Conservation (phyloP, 2,888 invertebrate genomes). For the Pogonocherus hispidulus region DNA sequence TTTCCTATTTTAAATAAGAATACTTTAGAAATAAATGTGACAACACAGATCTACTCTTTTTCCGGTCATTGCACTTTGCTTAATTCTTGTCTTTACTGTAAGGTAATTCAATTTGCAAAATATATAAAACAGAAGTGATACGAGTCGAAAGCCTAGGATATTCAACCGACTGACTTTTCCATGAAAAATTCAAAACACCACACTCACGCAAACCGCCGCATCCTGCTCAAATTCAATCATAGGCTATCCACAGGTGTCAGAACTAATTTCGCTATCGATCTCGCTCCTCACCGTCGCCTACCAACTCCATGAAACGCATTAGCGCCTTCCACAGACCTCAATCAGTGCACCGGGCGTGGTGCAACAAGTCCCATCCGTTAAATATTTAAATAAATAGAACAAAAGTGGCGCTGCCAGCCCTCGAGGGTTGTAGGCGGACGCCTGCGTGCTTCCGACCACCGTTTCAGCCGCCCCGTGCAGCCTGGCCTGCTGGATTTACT, state of each 20-base stretch:
- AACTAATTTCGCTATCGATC: conserved; percentile 2
- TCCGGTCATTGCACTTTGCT: no score
- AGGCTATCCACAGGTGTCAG: not conserved
- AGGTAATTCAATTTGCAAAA: no score
- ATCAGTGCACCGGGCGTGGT: not conserved
- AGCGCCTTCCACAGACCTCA: not conserved
- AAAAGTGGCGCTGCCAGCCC: not conserved
- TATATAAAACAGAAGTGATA: no score
- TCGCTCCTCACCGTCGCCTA: not conserved
- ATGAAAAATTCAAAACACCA: not conserved
- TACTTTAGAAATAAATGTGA: no score
- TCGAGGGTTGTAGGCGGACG: not conserved
- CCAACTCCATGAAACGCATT: not conserved
- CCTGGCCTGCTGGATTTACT: conserved; percentile 1
- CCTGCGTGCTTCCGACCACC: not conserved
- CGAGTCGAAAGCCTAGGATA: no score
- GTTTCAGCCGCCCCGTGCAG: not conserved
- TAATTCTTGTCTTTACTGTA: no score
- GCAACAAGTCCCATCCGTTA: not conserved
- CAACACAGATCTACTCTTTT: no score
- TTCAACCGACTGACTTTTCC: not conserved
- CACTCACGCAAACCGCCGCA: not conserved
- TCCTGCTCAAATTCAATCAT: not conserved
- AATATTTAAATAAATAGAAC: conserved; percentile 2
- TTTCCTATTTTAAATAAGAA: no score